Percentiles rank a stretch among this genome's conserved stretches.
Evolutionary conservation across 1,140 invertebrate species (phyloP).

Genomic region (Drosophila athabasca): DNA sequence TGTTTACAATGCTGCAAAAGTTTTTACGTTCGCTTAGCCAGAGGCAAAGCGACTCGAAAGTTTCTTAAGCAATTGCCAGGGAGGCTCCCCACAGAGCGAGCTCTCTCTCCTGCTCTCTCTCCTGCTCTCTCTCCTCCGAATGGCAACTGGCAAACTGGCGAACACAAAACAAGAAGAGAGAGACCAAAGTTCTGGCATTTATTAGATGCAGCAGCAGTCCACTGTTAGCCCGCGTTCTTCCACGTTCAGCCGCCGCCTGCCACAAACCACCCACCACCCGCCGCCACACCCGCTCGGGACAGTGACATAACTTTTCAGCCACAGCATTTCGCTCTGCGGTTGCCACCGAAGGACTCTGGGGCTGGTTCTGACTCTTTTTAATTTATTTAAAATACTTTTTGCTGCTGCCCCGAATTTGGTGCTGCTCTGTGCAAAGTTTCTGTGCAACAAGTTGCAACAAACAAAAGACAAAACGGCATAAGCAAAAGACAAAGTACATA

Average conservation of each 20-base stretch:
- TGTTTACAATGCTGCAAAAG: constrained; percentile 80
- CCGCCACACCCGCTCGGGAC: constrained; percentile 2
- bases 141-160: no score
- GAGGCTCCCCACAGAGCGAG: constrained; percentile 10
- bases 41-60: constrained; percentile 70
- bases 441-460: constrained; percentile 44
- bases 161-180: no score
- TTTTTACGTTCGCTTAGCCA: constrained; percentile 80
- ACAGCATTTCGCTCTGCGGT: constrained; percentile 62
- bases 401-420: constrained; percentile 3
- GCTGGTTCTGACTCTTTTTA: constrained; percentile 27
- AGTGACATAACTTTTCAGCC: constrained; percentile 66
- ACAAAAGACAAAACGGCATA: constrained; percentile 5
- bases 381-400: constrained; percentile 74
- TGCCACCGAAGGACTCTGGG: constrained; percentile 34
- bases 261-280: not conserved
- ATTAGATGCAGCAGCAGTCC: constrained; percentile 73
- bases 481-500: not conserved
- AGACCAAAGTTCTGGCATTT: constrained; percentile 55
- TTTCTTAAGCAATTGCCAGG: constrained; percentile 75
- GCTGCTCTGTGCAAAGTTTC: constrained; percentile 35
- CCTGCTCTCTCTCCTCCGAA: no score
- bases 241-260: not conserved
- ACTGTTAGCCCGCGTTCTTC: constrained; percentile 12
- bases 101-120: no score